Base-by-base conservation (phyloP, 2,113 vertebrate species). In the Cavia porcellus region DNA sequence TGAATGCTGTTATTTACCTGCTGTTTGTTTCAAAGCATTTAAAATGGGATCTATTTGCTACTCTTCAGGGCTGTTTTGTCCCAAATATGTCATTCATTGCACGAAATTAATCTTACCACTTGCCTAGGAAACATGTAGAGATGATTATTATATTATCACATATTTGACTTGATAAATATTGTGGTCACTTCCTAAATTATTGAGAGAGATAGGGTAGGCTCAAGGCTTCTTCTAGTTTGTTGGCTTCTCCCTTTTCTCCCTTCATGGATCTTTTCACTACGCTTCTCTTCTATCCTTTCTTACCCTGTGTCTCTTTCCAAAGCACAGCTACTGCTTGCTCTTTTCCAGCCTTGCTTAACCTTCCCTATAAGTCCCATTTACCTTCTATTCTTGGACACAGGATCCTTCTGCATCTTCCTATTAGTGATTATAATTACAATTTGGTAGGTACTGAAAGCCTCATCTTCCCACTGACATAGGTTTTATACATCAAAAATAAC, bases 371-470 rank as follows among this genome's bases (percentile, higher is more conserved):
- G 59, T 82, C 5, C 22, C n/a, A 86, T 70, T 57, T 85, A n/a
- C 3, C 62, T 90, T 83, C 47, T 32, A 72, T 20, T 80, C n/a
- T 72, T 90, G 74, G 62, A 47, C 4, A 7, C 64, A 86, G 64
- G 45, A 50, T 25, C 24, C 11, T 7, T 17, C 68, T 66, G 77
- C 7, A 50, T 55, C 28, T 38, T 92, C 92, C 81, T 79, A 64
- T 55, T 92, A 86, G 42, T 86, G 61, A 86, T 9, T 45, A 32
- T 72, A 83, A 57, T 83, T 90, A 92, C 61, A 94, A 95, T 83
- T 90, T 86, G 12, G 74, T 32, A 83, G 57, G 84, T 90, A 74
- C 32, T 72, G 28, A 35, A 90, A 93, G 35, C 13, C 38, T 91
- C 72, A 64, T 0, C 57, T 68, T 17, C 11, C 13, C 25, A 24